Evolutionary conservation across 2,797 vertebrate species (phyloP).

Genomic region (Cephalopachus bancanus): DNA sequence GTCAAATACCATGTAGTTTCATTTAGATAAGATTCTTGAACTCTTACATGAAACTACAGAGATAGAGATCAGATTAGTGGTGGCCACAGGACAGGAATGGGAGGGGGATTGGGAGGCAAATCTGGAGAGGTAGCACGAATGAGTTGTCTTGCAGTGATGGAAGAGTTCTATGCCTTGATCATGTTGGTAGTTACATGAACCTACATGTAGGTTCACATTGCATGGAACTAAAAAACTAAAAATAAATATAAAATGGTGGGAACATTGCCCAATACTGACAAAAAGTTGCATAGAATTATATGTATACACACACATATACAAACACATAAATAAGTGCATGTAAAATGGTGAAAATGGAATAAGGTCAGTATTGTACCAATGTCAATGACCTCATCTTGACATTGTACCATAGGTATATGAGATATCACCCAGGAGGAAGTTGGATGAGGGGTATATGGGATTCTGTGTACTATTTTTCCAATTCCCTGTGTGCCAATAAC

Average conservation of each 20-base stretch:
- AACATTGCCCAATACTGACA: background rate
- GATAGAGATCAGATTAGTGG: background rate
- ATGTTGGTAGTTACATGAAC: background rate
- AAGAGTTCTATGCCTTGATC: background rate
- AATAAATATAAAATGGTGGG: background rate
- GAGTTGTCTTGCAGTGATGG: background rate
- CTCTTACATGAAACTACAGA: background rate
- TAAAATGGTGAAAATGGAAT: background rate
- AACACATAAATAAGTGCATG: background rate
- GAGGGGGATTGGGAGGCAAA: background rate
- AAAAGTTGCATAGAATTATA: background rate
- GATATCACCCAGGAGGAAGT: background rate
- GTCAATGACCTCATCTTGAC: background rate
- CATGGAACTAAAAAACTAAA: background rate
- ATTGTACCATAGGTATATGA: background rate
- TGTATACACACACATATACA: background rate
- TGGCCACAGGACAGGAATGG: background rate
- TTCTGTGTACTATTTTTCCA: background rate
- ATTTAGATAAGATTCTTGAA: background rate
- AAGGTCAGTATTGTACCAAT: background rate
- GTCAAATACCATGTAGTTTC: background rate
- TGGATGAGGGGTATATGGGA: background rate
- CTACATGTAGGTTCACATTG: background rate
- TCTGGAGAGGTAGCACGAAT: background rate
- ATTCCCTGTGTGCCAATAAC: background rate